phyloP scores from a whole-genome alignment of 2,113 vertebrate species.

The human region DNA sequence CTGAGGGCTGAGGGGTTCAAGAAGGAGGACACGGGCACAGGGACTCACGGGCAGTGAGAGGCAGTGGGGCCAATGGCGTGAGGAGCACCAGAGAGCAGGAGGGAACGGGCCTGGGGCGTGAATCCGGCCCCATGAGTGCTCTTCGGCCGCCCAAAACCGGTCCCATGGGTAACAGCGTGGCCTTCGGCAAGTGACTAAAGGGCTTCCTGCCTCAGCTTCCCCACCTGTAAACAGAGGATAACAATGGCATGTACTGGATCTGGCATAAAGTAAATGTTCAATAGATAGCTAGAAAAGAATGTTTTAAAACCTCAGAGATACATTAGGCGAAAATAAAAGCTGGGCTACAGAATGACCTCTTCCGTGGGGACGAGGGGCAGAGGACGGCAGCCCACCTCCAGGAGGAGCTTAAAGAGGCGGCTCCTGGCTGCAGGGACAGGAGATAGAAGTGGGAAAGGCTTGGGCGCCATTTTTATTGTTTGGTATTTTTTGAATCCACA shows the following conservation, averaged over 20 bases:
- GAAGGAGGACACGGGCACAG: too few relatives aligned
- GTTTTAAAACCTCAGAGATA: not conserved
- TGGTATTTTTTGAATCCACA: not conserved
- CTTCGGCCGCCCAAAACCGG: not conserved
- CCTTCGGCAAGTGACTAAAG: too few relatives aligned
- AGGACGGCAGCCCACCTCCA: rapidly evolving
- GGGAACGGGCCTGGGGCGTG: rapidly evolving
- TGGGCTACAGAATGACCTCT: not conserved
- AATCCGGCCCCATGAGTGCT: not conserved
- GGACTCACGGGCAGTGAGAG: not conserved
- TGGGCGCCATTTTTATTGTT: too few relatives aligned
- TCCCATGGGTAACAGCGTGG: not conserved
- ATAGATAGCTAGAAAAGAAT: not conserved
- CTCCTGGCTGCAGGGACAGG: too few relatives aligned
- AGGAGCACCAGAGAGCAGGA: too few relatives aligned
- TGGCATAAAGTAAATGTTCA: not conserved
- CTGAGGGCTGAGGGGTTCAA: not conserved
- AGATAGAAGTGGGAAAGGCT: too few relatives aligned
- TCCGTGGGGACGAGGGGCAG: not conserved
- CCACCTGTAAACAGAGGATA: not conserved
- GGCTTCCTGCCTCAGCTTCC: not conserved
- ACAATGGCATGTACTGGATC: not conserved
- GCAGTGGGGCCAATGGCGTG: rapidly evolving
- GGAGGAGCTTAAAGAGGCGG: rapidly evolving
- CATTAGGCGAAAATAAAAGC: not conserved